Evolutionary conservation across 2,888 invertebrate genomes (phyloP), one percentile per base, ranked within the genome.

Genomic region (Scaptodrosophila latifasciaeformis): DNA sequence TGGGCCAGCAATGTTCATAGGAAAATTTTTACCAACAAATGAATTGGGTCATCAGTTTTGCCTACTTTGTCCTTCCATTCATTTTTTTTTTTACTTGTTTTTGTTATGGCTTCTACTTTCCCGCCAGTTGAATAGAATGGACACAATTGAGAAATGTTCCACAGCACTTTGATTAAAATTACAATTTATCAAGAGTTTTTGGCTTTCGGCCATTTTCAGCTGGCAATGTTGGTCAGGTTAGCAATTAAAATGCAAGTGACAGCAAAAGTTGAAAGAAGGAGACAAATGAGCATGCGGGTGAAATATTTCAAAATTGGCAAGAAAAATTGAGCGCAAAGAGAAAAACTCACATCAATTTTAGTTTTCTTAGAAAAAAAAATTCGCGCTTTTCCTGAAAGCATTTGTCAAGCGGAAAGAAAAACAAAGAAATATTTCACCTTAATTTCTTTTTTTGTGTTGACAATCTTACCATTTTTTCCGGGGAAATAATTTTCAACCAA

Each of bases 181-280:
- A 49, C 72, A 62, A 79, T 72, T 76, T 68, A 79, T 79, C 79
- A 76, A 60, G 4, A 42, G 49, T 49, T 44, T 35, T 59, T 53
- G 54, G 47, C 27, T 29, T 51, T 42, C 27, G 35, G 24, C 24
- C 7, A 24, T 5, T 24, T 3, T 7, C 24, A 24, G 24, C 24
- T 7, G 7, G 24, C 35, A 31, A 7, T 47, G 46, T n/a, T n/a
- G n/a, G n/a, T n/a, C n/a, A n/a, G n/a, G n/a, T 39, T 18, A 19
- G 2, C 18, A 4, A 24, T 24, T 24, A 18, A 44, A 17, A 10
- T 18, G 12, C 31, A 34, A 34, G 12, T 13, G 45, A 45, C 12
- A 7, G 31, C n/a, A n/a, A 24, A 3, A 24, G 24, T 24, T 24
- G 24, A n/a, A n/a, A n/a, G n/a, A n/a, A n/a, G n/a, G n/a, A n/a